These are phyloP conservation scores for Nyctibius bracteatus DNA, from an alignment of 2,113 vertebrate genomes.

Conservation along the genomic window DNA sequence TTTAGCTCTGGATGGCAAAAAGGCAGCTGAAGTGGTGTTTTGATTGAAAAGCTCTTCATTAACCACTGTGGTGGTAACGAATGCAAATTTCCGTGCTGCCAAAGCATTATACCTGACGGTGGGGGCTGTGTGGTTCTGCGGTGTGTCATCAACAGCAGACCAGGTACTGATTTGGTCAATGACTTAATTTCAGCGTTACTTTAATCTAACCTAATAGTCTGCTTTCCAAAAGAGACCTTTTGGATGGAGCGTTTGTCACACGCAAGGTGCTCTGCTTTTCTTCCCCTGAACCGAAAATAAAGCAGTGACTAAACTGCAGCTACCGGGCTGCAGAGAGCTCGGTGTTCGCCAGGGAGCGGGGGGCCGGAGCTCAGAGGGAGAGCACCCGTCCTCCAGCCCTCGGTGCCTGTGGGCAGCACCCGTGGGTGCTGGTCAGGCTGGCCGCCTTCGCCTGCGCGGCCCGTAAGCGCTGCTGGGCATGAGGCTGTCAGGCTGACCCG, in stretches of 20 bases:
- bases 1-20: conserved; percentile 29
- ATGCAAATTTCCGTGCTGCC: conserved; percentile 50
- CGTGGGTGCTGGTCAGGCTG: fast-evolving
- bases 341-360: background rate
- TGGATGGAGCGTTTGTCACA: background rate
- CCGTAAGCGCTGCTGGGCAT: fast-evolving
- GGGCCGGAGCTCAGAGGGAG: background rate
- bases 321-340: background rate
- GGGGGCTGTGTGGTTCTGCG: background rate
- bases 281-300: background rate
- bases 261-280: background rate
- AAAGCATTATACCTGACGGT: background rate
- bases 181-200: conserved; percentile 33
- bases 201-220: conserved; percentile 7
- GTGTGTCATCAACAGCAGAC: conserved; percentile 18
- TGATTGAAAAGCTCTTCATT: conserved; percentile 59
- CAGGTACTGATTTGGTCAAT: conserved; percentile 2
- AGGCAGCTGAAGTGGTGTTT: conserved; percentile 24
- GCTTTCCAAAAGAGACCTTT: background rate
- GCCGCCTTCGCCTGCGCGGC: fast-evolving
- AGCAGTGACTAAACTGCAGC: background rate
- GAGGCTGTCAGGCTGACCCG: background rate
- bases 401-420: fast-evolving
- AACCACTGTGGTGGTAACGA: conserved; percentile 18
- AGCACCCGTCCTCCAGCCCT: background rate